phyloP scores from a whole-genome alignment of 2,797 vertebrate species.

The Strix occidentalis region DNA sequence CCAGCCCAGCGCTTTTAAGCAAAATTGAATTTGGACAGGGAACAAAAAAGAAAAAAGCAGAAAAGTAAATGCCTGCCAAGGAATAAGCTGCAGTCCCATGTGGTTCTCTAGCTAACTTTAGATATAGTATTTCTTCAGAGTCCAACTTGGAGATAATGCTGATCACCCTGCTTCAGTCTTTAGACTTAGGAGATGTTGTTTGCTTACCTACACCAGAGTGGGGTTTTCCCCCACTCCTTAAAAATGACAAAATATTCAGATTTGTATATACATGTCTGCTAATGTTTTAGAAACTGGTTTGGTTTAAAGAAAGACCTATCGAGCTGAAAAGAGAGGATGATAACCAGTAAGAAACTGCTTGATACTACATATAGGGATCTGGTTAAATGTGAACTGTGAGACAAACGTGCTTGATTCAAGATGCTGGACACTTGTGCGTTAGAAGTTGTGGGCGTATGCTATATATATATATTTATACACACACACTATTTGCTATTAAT shows the following conservation, averaged over 20 bases:
- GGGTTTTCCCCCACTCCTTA: neutral
- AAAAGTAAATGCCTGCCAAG: neutral
- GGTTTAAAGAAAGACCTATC: neutral
- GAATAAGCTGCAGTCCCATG: neutral
- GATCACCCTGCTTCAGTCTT: neutral
- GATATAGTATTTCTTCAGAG: neutral
- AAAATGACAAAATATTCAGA: neutral
- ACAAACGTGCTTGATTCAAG: neutral
- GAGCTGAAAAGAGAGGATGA: neutral
- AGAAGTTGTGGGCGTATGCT: neutral
- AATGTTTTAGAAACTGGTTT: neutral
- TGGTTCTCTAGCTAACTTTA: neutral
- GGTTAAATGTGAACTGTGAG: neutral
- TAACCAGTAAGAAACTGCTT: neutral
- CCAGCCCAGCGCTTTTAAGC: neutral
- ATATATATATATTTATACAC: too few species aligned
- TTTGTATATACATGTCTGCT: neutral
- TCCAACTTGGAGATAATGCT: neutral
- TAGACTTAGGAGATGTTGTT: neutral
- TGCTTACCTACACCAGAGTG: neutral
- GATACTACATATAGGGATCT: neutral
- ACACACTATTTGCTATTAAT: neutral
- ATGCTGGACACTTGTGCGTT: neutral
- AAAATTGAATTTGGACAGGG: neutral
- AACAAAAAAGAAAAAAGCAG: neutral